A percentile compares a stretch with the other conserved stretches of the same genome.
phyloP scores from a whole-genome alignment of 1,140 invertebrate species.

The Drosophila lowei region DNA sequence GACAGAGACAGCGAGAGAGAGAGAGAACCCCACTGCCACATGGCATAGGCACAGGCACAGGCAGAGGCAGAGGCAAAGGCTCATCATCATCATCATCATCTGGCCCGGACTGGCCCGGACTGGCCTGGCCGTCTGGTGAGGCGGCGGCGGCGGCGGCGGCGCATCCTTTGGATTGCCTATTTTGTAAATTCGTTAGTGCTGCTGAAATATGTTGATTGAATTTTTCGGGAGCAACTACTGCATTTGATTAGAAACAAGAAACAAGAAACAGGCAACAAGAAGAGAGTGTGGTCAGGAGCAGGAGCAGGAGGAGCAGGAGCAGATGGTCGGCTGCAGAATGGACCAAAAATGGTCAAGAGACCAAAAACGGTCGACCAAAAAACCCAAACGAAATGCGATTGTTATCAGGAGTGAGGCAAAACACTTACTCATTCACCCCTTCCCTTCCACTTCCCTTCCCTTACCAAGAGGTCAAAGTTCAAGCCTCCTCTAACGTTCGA shows the following conservation, averaged over 20 bases:
- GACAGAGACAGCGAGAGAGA: conserved; percentile 8
- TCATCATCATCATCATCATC: conserved; percentile 55
- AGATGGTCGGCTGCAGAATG: conserved; percentile 27
- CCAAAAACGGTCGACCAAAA: conserved; percentile 22
- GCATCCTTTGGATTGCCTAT: conserved; percentile 82
- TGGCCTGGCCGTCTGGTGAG: background rate
- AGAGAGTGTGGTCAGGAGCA: conserved; percentile 26
- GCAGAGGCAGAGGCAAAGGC: conserved; percentile 18
- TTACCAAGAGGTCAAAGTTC: conserved; percentile 53
- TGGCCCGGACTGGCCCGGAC: too few relatives aligned
- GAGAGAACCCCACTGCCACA: conserved; percentile 10
- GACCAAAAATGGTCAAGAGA: conserved; percentile 36
- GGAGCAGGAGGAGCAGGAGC: conserved; percentile 22
- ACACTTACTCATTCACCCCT: conserved; percentile 9
- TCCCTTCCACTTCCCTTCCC: background rate
- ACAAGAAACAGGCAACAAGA: conserved; percentile 5
- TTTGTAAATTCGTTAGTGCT: conserved; percentile 83
- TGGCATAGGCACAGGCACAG: background rate
- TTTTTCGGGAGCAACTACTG: conserved; percentile 81
- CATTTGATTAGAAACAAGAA: conserved; percentile 76
- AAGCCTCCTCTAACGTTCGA: conserved; percentile 7
- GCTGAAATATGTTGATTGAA: conserved; percentile 83
- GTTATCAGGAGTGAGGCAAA: conserved; percentile 36
- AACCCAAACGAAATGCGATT: conserved; percentile 41
- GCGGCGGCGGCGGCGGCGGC: conserved; percentile 61